Percentiles rank a stretch among this genome's conserved stretches.
phyloP scores from a whole-genome alignment of 2,113 vertebrate species.

The Eulemur rufifrons region DNA sequence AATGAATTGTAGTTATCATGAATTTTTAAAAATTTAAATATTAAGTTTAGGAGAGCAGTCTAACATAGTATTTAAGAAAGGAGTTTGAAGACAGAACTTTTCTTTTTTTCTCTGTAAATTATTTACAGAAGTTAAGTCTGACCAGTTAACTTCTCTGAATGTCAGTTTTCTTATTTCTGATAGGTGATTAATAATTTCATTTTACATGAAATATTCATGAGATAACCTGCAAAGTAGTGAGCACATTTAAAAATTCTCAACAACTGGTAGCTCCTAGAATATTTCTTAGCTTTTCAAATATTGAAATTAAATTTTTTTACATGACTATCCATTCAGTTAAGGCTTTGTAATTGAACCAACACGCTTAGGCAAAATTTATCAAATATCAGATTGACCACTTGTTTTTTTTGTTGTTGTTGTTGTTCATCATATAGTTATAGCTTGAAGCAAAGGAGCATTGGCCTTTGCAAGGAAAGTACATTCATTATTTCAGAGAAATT shows the following conservation, averaged over 20 bases:
- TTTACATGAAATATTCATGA: background rate
- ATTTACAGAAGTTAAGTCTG: background rate
- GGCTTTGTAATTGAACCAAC: background rate
- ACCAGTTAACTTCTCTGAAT: background rate
- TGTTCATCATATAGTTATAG: background rate
- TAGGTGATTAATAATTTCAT: background rate
- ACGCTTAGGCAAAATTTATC: background rate
- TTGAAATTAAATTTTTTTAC: background rate
- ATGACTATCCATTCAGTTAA: background rate
- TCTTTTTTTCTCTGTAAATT: background rate
- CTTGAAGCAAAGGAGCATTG: background rate
- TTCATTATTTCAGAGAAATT: conserved; percentile 40
- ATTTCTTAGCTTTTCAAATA: background rate
- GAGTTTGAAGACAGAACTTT: background rate
- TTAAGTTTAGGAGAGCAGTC: background rate
- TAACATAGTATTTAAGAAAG: background rate
- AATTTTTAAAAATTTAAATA: background rate
- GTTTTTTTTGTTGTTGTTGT: background rate
- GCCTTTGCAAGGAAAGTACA: conserved; percentile 3
- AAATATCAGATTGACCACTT: conserved; percentile 28
- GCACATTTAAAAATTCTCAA: background rate
- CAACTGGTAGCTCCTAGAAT: background rate
- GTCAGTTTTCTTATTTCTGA: background rate
- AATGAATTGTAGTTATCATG: background rate
- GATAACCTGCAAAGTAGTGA: background rate